Base-by-base conservation (phyloP, 2,797 vertebrate genomes). In the Sebastes oblongus region DNA sequence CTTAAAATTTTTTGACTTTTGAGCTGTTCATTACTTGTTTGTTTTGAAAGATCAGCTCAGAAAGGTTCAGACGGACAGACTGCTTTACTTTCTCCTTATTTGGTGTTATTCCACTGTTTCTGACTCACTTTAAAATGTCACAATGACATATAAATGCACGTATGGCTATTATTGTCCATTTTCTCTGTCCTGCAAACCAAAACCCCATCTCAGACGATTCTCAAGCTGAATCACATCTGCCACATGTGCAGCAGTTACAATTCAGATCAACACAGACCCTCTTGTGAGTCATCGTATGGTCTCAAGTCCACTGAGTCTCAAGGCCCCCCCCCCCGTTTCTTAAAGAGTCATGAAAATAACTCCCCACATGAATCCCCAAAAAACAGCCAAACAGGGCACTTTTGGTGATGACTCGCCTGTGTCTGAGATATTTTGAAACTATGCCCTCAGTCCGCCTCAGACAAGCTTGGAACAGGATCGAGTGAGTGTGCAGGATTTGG, bases 191-290 rank as follows among this genome's bases (percentile, higher is more conserved):
- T 70, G 27, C 64, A 74, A 70, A 86, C 66, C 60, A 84, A 70
- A 84, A 39, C 60, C 65, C 14, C 69, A n/a, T 52, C 18, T 24
- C 71, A 59, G 85, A 84, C 36, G 3, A 4, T 27, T 55, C 76
- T 30, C 54, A 13, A 25, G 86, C 83, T 87, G 87, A 91, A 81
- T 92, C 91, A 90, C 73, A 39, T 54, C 14, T 9, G 62, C 89
- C 88, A 89, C 85, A 88, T 90, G 86, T 83, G 70, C 78, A 66
- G 50, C 66, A 64, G 24, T 42, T 69, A 59, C 66, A 80, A 24
- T 3, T 77, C 80, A 73, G 61, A 85, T 69, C 18, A 69, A 72
- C 80, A 76, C 80, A 66, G 77, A 72, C 78, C 71, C 24, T 20
- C 22, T 25, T 25, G 29, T 89, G 88, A 94, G 59, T 93, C 91